A percentile compares a stretch with the other conserved stretches of the same genome.
Conservation (phyloP, 2,113 vertebrate species). For the Tachysurus vachellii region DNA sequence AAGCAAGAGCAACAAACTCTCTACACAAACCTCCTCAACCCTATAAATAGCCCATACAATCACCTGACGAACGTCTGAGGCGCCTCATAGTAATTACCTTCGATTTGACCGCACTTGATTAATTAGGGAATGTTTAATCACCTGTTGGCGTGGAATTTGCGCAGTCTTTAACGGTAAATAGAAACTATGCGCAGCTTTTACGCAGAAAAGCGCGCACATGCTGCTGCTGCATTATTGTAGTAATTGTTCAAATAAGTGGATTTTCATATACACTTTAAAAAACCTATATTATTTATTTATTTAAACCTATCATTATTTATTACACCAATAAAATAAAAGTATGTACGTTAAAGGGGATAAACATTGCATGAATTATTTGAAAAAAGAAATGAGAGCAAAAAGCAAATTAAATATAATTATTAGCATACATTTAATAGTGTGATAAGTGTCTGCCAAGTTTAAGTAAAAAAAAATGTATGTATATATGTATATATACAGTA, state of each 20-base stretch:
- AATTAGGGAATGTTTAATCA: not conserved
- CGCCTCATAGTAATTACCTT: not conserved
- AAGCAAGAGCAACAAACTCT: slow-evolving; percentile 43
- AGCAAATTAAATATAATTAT: no score
- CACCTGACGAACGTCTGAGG: no score
- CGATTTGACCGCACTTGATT: not conserved
- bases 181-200: not conserved
- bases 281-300: not conserved
- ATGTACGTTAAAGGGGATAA: not conserved
- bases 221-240: not conserved
- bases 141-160: not conserved
- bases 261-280: not conserved
- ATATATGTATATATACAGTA: no score
- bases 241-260: no score
- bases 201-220: not conserved
- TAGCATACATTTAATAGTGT: not conserved
- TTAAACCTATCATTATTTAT: not conserved
- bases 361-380: not conserved
- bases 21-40: not conserved
- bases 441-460: not conserved
- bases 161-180: not conserved
- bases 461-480: no score
- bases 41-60: slow-evolving; percentile 19
- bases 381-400: no score
- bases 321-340: no score